Evolutionary conservation across 2,113 vertebrate species (phyloP).

Genomic region (Plotosus lineatus): DNA sequence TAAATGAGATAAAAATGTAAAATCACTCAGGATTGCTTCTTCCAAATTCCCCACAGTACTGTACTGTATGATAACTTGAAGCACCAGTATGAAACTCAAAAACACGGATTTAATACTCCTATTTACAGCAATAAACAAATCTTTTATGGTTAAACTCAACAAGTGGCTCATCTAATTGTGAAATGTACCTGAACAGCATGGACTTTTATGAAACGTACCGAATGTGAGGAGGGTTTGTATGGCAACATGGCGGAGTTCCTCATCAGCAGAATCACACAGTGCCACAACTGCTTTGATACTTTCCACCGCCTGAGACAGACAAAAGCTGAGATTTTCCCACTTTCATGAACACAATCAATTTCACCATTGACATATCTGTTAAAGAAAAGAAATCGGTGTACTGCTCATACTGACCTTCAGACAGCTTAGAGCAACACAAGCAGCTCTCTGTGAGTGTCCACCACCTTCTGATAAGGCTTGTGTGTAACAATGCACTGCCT

Average conservation of each 20-base stretch:
- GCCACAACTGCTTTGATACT: constrained; percentile 86
- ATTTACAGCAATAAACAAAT: background rate
- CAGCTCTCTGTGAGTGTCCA: constrained; percentile 82
- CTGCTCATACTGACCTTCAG: constrained; percentile 78
- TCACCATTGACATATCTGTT: background rate
- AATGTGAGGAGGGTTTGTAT: constrained; percentile 90
- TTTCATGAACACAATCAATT: background rate
- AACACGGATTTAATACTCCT: background rate
- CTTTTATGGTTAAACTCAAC: background rate
- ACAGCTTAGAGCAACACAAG: constrained; percentile 86
- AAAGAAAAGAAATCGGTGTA: constrained; percentile 2
- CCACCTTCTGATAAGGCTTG: constrained; percentile 84
- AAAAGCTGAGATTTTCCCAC: background rate
- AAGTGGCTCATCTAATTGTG: background rate
- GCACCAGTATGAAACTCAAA: background rate
- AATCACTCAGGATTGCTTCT: too few relatives aligned
- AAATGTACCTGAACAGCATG: background rate
- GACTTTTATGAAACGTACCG: constrained; percentile 72
- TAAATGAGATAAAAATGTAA: too few relatives aligned
- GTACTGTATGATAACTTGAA: background rate
- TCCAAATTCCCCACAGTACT: too few relatives aligned
- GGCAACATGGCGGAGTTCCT: constrained; percentile 88
- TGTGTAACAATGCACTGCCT: constrained; percentile 91
- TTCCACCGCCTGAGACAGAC: constrained; percentile 79
- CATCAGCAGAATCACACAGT: constrained; percentile 85